These are phyloP conservation scores for Zosterops lateralis DNA, from an alignment of 2,113 vertebrate species.

Conservation along the genomic window DNA sequence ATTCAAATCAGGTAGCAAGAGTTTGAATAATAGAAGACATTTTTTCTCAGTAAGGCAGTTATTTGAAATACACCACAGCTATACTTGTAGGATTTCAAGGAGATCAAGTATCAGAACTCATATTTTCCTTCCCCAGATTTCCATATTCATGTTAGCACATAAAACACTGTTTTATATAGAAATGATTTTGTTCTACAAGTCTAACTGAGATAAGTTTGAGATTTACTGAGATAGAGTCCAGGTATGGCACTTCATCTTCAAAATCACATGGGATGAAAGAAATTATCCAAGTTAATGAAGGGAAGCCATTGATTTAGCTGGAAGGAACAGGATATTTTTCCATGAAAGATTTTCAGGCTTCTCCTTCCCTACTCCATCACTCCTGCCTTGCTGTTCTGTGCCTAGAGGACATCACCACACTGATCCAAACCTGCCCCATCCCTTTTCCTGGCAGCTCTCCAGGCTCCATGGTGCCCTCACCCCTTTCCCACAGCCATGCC, in stretches of 20 bases:
- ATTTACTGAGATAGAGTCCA: neutral
- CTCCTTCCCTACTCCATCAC: no score
- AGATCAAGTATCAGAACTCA: neutral
- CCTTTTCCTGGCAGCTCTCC: accelerated
- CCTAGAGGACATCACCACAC: accelerated
- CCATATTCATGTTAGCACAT: neutral
- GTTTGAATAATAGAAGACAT: neutral
- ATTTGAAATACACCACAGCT: neutral
- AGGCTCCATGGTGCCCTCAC: accelerated
- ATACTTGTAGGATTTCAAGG: neutral
- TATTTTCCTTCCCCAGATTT: constrained; percentile 4
- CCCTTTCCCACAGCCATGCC: neutral
- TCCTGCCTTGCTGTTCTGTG: no score
- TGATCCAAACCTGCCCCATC: neutral
- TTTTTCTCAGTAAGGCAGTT: neutral
- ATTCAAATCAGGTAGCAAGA: constrained; percentile 9
- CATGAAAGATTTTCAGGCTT: neutral
- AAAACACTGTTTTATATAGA: neutral
- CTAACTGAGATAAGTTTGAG: neutral
- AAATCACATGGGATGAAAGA: neutral
- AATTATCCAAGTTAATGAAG: neutral
- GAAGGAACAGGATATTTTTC: neutral
- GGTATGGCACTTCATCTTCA: neutral
- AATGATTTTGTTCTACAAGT: neutral
- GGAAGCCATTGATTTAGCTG: neutral